Conservation (phyloP, 53 echinoderm and acorn worm genomes). For the Antedon mediterranea region DNA sequence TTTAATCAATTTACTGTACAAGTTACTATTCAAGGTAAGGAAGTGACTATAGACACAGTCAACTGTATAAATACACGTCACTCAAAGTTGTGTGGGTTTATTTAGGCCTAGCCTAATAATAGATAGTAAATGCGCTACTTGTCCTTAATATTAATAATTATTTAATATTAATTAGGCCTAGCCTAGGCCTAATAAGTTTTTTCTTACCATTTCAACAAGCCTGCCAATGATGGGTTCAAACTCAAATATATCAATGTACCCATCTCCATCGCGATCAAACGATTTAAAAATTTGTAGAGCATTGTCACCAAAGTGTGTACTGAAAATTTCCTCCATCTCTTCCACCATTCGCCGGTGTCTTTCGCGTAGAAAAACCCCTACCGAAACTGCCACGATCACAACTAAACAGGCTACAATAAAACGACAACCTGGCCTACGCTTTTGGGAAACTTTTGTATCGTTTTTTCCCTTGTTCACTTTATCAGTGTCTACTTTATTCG, state of each 20-base stretch:
- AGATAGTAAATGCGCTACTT: background rate
- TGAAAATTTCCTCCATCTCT: slow-evolving; percentile 7
- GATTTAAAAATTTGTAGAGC: slow-evolving; percentile 45
- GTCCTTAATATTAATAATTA: no score
- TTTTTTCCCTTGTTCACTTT: background rate
- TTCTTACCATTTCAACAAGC: slow-evolving; percentile 21
- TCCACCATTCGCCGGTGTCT: slow-evolving; percentile 18
- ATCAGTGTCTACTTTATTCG: background rate
- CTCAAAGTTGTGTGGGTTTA: no score
- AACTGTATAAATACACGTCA: no score
- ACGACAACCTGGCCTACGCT: background rate
- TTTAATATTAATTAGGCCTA: no score
- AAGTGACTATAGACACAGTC: no score
- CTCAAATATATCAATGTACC: slow-evolving; percentile 66
- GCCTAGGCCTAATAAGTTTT: no score
- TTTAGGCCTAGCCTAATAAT: no score
- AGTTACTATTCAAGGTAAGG: no score
- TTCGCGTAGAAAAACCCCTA: slow-evolving; percentile 14
- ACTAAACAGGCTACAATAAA: background rate
- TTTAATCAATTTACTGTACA: no score
- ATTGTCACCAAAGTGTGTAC: slow-evolving; percentile 45
- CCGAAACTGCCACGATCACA: slow-evolving; percentile 28
- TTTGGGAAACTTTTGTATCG: slow-evolving; percentile 1
- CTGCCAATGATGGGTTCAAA: slow-evolving; percentile 78
- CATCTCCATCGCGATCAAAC: slow-evolving; percentile 66